Evolutionary conservation across 1,140 invertebrate genomes (phyloP).

Genomic region (Microvelia longipes): DNA sequence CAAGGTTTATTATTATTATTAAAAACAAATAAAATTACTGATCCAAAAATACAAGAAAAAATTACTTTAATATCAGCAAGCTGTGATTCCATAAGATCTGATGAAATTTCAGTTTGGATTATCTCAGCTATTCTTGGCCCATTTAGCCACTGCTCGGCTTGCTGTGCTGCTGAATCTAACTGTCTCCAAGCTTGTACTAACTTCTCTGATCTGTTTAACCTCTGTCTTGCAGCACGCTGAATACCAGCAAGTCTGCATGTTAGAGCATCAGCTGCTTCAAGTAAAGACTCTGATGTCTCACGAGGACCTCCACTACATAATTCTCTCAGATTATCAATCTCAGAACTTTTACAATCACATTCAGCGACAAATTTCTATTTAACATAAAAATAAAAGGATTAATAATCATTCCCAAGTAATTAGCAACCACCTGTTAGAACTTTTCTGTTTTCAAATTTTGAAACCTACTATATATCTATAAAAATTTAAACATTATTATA

Average conservation of each 20-base stretch:
- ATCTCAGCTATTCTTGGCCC: slow-evolving; percentile 38
- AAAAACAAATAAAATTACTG: too few relatives aligned
- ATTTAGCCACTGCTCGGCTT: slow-evolving; percentile 55
- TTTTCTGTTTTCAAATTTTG: too few relatives aligned
- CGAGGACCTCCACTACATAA: slow-evolving; percentile 53
- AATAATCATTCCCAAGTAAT: too few relatives aligned
- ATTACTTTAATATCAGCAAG: slow-evolving; percentile 44
- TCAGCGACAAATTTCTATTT: slow-evolving; percentile 32
- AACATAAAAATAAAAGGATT: slow-evolving; percentile 4
- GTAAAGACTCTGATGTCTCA: slow-evolving; percentile 20
- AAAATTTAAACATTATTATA: background rate
- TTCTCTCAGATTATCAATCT: slow-evolving; percentile 48
- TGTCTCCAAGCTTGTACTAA: slow-evolving; percentile 63
- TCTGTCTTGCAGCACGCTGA: slow-evolving; percentile 53
- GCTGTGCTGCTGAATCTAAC: slow-evolving; percentile 52
- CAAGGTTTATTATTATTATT: too few relatives aligned
- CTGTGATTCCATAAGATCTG: slow-evolving; percentile 52
- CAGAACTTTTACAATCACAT: slow-evolving; percentile 31
- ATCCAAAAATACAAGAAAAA: too few relatives aligned
- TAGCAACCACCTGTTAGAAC: too few relatives aligned
- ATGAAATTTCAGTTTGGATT: slow-evolving; percentile 42
- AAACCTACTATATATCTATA: too few relatives aligned
- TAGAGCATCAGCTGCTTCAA: slow-evolving; percentile 61
- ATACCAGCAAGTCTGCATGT: slow-evolving; percentile 61
- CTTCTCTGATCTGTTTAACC: slow-evolving; percentile 57